Base-by-base conservation (phyloP, 2,113 vertebrate genomes). In the Syngnathus floridae region DNA sequence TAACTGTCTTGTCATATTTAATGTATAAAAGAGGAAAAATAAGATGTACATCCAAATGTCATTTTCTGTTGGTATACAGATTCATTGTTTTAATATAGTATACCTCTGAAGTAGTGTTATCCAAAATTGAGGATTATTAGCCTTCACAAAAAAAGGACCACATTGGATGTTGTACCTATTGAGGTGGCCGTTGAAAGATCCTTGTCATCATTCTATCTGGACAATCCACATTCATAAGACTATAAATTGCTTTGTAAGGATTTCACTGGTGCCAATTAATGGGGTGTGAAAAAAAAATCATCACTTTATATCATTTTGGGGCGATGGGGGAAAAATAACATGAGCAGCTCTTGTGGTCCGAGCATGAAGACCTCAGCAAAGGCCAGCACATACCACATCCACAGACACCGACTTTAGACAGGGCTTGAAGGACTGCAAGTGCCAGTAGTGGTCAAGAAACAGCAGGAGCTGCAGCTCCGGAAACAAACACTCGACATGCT, bases 371-470 rank as follows among this genome's bases (percentile, higher is more conserved):
- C 66, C 59, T 62, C 65, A 63, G 63, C 64, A 56, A 83, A 70
- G 59, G 79, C 78, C 78, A 79, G 66, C 87, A 95, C 93, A 91
- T 93, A 94, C 93, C 93, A 92, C 90, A 65, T 94, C 94, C 86
- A 71, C 91, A 71, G 91, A 90, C 84, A 93, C 89, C 88, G 92
- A 93, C 90, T 93, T 94, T 86, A 94, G 66, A 91, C 92, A 93
- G 76, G 91, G 91, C 85, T 82, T 88, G 90, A 90, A 92, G 89
- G 91, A 91, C 90, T 92, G 93, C 65, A 89, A 92, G 89, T 92
- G 87, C 93, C 92, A 93, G 90, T 93, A 92, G 92, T 91, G 89
- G 89, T 93, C 89, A 92, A 94, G 93, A 93, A 87, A 93, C 76
- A 92, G 90, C 86, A 92, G 90, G 88, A 93, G 89, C 89, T 91